Base-by-base conservation (phyloP, 2,113 vertebrate genomes). In the Saccopteryx bilineata region DNA sequence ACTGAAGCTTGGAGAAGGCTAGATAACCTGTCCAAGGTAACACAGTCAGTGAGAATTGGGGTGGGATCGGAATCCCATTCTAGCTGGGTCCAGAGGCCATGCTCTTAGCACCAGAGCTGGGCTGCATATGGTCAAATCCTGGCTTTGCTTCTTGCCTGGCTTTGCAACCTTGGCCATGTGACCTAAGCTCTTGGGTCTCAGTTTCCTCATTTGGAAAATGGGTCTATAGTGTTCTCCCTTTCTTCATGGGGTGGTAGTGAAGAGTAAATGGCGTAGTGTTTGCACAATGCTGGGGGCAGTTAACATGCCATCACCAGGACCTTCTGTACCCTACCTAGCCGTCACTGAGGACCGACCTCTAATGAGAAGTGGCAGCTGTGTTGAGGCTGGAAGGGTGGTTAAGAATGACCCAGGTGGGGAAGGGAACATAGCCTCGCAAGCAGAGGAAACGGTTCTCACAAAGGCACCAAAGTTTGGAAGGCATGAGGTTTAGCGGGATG, bases 1-100 rank as follows among this genome's bases (percentile, higher is more conserved):
- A 31, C 26, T 66, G 10, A 91, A 90, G 58, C 54, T 87, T 17
- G 94, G 68, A 68, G 52, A 80, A 39, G 33, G 39, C 31, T 58
- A 52, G 50, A 10, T 50, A 28, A 74, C 19, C 18, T 4, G 1
- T 48, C 14, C 46, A 66, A 79, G 31, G 15, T 69, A 83, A 66
- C 23, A 69, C 2, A 24, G 58, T n/a, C n/a, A 1, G 19, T 19
- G 28, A 61, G 18, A 48, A 28, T 39, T 8, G 11, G 5, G 39
- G 9, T n/a, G 23, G 17, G 8, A 46, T 0, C 31, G 28, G 28
- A 90, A 79, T 66, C 21, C 39, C 9, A 0, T 58, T 52, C 33
- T 63, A 46, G 19, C 10, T 5, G 10, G 52, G 58, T 17, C 19
- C n/a, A 17, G 26, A 93, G 52, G 21, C 54, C 63, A 39, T 1